These are phyloP conservation scores for Pseudomugil tenellus DNA, from an alignment of 2,797 vertebrate genomes.

Conservation along the genomic window DNA sequence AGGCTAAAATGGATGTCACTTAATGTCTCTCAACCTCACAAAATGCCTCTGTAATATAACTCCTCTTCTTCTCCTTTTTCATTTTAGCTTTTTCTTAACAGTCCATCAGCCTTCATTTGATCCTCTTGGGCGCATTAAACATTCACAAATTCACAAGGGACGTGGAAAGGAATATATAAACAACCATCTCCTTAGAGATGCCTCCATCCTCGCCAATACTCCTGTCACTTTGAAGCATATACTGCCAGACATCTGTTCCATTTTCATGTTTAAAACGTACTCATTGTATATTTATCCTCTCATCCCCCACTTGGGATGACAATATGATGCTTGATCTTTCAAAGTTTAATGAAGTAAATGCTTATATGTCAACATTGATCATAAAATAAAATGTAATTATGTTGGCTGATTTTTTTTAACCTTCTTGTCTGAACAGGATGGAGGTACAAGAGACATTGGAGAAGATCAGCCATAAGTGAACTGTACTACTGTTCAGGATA, in stretches of 20 bases:
- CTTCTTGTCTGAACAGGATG: slow-evolving; percentile 18
- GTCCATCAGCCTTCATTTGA: slow-evolving; percentile 60
- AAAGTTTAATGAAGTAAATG: slow-evolving; percentile 31
- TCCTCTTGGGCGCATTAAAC: slow-evolving; percentile 58
- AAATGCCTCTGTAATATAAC: slow-evolving; percentile 27
- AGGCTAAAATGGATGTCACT: slow-evolving; percentile 49
- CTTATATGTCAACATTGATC: slow-evolving; percentile 2
- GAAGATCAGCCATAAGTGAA: slow-evolving; percentile 47
- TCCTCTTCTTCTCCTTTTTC: not conserved
- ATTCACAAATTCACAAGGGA: slow-evolving; percentile 59
- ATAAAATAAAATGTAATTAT: slow-evolving; percentile 3
- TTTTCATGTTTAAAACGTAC: slow-evolving; percentile 40
- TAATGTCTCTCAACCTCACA: slow-evolving; percentile 35
- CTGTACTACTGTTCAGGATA: slow-evolving; percentile 33
- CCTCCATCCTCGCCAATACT: slow-evolving; percentile 37
- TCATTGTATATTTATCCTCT: slow-evolving; percentile 50
- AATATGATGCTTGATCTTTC: slow-evolving; percentile 20
- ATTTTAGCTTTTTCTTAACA: slow-evolving; percentile 40
- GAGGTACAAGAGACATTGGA: slow-evolving; percentile 24
- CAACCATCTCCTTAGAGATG: slow-evolving; percentile 44
- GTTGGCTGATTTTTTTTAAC: not conserved
- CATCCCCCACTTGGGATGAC: slow-evolving; percentile 30
- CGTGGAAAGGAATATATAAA: slow-evolving; percentile 44
- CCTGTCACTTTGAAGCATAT: slow-evolving; percentile 47
- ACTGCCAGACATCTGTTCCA: slow-evolving; percentile 41